Evolutionary conservation across 2,113 vertebrate genomes (phyloP).

Genomic region (Gavia stellata): DNA sequence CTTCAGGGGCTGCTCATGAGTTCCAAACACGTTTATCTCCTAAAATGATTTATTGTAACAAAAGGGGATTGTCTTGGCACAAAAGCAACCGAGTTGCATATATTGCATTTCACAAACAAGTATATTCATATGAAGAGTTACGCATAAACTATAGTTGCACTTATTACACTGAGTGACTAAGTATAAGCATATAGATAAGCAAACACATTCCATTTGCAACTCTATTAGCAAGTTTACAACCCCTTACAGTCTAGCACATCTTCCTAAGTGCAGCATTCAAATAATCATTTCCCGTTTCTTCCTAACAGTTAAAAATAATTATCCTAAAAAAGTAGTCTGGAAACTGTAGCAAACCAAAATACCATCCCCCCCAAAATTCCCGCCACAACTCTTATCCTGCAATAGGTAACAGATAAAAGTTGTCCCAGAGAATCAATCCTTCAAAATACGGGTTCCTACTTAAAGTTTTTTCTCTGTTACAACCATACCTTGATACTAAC

Average conservation of each 20-base stretch:
- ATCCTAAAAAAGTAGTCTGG: background rate
- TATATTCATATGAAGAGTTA: background rate
- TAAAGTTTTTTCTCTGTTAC: background rate
- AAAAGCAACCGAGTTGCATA: background rate
- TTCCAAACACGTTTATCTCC: no score
- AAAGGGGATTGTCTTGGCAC: background rate
- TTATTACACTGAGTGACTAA: background rate
- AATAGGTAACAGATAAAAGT: background rate
- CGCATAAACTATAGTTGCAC: background rate
- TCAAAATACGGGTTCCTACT: background rate
- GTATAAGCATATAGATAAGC: background rate
- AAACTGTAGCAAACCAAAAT: background rate
- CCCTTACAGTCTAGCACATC: background rate
- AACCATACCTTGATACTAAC: fast-evolving
- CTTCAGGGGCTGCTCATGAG: no score
- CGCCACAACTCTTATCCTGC: background rate
- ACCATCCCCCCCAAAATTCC: background rate
- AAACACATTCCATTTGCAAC: background rate
- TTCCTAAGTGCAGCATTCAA: background rate
- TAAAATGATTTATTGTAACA: background rate
- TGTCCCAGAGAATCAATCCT: background rate
- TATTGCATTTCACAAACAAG: background rate
- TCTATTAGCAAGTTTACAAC: background rate
- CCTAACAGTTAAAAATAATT: background rate
- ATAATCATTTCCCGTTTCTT: background rate